These are phyloP conservation scores for Drosophila helvetica DNA, from an alignment of 2,888 invertebrate species.

Conservation along the genomic window DNA sequence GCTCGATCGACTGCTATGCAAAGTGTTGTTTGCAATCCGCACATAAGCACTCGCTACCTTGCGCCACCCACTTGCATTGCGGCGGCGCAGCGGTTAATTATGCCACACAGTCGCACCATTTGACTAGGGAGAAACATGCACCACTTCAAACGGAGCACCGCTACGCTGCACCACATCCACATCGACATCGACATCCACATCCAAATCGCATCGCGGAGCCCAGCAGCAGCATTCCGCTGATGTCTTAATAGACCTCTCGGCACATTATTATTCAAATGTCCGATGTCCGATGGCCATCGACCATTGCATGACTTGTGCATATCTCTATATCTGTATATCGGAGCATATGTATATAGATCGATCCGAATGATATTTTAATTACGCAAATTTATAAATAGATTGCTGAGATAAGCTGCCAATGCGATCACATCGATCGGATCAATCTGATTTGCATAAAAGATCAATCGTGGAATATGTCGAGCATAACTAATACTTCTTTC, in stretches of 20 bases:
- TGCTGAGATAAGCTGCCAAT: constrained; percentile 59
- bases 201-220: neutral
- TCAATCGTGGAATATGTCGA: constrained; percentile 44
- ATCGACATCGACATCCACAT: no score
- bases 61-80: constrained; percentile 48
- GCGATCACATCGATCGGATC: constrained; percentile 14
- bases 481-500: constrained; percentile 42
- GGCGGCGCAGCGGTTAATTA: constrained; percentile 58
- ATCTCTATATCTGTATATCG: constrained; percentile 34
- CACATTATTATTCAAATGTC: constrained; percentile 71
- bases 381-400: constrained; percentile 72
- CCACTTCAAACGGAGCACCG: constrained; percentile 40
- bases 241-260: constrained; percentile 66
- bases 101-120: constrained; percentile 48
- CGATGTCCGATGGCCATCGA: constrained; percentile 29
- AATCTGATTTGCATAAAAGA: constrained; percentile 60
- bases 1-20: constrained; percentile 9
- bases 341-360: constrained; percentile 20
- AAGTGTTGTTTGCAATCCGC: constrained; percentile 23
- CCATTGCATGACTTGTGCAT: constrained; percentile 60
- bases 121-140: constrained; percentile 54
- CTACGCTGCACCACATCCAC: constrained; percentile 45
- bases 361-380: constrained; percentile 72
- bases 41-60: constrained; percentile 38
- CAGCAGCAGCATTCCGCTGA: constrained; percentile 64